Percentiles rank a stretch among this genome's conserved stretches.
These are phyloP conservation scores for Merops nubicus DNA, from an alignment of 2,113 vertebrate species.

Conservation along the genomic window DNA sequence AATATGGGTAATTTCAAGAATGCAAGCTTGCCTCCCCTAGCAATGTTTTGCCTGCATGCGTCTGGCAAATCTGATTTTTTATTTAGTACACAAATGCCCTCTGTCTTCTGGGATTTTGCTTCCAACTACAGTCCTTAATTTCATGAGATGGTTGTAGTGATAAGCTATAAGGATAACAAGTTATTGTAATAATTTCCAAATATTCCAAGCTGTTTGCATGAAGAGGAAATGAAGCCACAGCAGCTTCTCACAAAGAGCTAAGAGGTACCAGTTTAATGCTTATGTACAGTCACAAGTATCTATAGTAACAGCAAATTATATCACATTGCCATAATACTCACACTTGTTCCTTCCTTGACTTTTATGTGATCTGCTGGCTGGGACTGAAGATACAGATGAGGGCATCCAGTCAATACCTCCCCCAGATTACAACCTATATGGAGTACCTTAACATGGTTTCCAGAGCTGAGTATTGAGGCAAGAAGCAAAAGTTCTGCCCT, in stretches of 20 bases:
- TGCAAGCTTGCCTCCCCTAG: background rate
- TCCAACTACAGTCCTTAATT: background rate
- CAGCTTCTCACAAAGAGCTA: background rate
- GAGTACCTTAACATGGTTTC: background rate
- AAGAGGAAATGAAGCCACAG: background rate
- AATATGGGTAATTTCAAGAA: background rate
- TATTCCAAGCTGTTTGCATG: background rate
- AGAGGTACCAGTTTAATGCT: background rate
- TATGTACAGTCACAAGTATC: background rate
- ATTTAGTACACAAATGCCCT: background rate
- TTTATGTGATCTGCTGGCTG: background rate
- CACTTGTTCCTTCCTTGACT: background rate
- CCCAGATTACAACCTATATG: background rate
- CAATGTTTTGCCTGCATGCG: background rate
- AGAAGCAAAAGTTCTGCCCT: background rate
- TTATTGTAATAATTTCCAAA: background rate
- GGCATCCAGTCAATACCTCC: background rate
- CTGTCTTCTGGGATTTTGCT: background rate
- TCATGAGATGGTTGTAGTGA: background rate
- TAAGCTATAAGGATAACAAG: background rate
- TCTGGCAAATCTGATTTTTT: background rate
- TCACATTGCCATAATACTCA: background rate
- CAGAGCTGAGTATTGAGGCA: background rate
- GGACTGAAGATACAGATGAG: background rate
- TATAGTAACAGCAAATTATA: slow-evolving; percentile 17